phyloP scores from a whole-genome alignment of 1,140 invertebrate species.

The Conopomorpha cramerella region DNA sequence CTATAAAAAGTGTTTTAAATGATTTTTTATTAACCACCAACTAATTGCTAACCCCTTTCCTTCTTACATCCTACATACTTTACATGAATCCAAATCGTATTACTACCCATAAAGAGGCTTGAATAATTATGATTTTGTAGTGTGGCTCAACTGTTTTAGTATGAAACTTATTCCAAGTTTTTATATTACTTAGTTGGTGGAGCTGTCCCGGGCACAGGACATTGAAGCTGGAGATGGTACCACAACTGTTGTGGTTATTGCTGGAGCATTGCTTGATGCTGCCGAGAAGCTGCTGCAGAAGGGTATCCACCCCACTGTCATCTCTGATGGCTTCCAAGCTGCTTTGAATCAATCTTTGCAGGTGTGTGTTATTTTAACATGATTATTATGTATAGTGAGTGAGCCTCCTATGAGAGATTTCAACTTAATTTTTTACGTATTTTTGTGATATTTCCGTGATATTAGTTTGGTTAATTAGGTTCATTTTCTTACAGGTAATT shows the following conservation, averaged over 20 bases:
- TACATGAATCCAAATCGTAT: too few relatives aligned
- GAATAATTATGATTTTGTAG: too few relatives aligned
- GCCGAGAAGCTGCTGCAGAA: conserved; percentile 90
- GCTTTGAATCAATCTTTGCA: conserved; percentile 85
- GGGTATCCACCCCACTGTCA: conserved; percentile 97
- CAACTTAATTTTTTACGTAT: conserved; percentile 1
- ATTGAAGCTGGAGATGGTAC: conserved; percentile 99
- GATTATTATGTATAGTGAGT: too few relatives aligned
- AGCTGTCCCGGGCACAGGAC: conserved; percentile 98
- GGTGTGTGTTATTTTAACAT: too few relatives aligned
- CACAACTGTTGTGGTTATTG: conserved; percentile 95
- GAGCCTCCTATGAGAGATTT: conserved; percentile 2
- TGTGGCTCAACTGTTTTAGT: too few relatives aligned
- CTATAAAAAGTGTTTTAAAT: too few relatives aligned
- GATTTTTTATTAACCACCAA: too few relatives aligned
- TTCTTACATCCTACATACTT: too few relatives aligned
- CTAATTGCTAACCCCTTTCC: too few relatives aligned
- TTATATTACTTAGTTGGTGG: conserved; percentile 80
- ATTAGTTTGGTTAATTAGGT: conserved; percentile 5
- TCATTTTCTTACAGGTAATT: conserved; percentile 66
- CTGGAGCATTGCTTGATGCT: conserved; percentile 93
- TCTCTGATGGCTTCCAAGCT: conserved; percentile 95
- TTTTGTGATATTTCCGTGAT: conserved; percentile 1
- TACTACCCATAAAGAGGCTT: too few relatives aligned
- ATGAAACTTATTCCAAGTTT: too few relatives aligned